These are phyloP conservation scores for Augochlorella aurata DNA, from an alignment of 2,888 invertebrate species.

Conservation along the genomic window DNA sequence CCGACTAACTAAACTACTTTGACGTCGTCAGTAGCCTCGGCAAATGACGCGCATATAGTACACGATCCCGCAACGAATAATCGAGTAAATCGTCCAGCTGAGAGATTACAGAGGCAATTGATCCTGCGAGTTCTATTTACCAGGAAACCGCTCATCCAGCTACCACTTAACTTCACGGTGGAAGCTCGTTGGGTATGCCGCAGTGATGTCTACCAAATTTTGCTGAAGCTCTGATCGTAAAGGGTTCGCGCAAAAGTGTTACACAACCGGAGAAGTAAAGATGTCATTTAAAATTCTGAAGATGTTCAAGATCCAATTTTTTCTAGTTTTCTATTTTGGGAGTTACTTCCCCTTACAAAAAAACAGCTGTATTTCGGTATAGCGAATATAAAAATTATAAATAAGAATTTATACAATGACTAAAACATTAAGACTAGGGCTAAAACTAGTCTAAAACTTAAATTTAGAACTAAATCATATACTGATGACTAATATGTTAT, in stretches of 20 bases:
- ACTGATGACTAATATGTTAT: too few relatives aligned
- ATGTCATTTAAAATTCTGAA: too few relatives aligned
- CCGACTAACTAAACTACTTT: not conserved
- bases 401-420: too few relatives aligned
- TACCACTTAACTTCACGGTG: constrained; percentile 24
- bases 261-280: too few relatives aligned
- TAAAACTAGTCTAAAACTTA: too few relatives aligned
- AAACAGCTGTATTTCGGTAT: too few relatives aligned
- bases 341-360: too few relatives aligned
- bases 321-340: too few relatives aligned
- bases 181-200: not conserved
- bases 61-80: constrained; percentile 26
- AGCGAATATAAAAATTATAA: too few relatives aligned
- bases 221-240: not conserved
- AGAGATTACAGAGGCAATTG: constrained; percentile 35
- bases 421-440: too few relatives aligned
- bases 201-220: not conserved
- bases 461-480: too few relatives aligned
- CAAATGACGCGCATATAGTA: constrained; percentile 2
- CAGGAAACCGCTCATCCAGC: constrained; percentile 23
- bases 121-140: constrained; percentile 25
- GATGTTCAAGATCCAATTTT: too few relatives aligned
- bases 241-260: not conserved
- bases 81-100: constrained; percentile 30
- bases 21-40: not conserved